phyloP scores from a whole-genome alignment of 53 echinoderm and acorn worm genomes.

The Arbacia lixula region DNA sequence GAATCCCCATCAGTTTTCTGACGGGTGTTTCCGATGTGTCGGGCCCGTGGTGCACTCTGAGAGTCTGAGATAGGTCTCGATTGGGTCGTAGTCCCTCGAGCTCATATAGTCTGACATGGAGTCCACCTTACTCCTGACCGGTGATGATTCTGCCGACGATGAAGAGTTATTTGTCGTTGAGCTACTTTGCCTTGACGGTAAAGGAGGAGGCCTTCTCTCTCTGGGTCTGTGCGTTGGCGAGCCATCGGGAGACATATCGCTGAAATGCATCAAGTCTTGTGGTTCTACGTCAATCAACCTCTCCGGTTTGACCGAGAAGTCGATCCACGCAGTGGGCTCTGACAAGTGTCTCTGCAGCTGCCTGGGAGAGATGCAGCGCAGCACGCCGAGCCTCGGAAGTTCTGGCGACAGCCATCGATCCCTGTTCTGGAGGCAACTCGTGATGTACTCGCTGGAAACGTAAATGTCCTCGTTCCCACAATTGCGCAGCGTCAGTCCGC shows the following conservation, averaged over 20 bases:
- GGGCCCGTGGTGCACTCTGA: constrained; percentile 86
- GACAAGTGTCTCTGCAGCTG: constrained; percentile 54
- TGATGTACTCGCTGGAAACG: constrained; percentile 86
- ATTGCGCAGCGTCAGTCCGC: constrained; percentile 61
- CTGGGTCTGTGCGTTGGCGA: constrained; percentile 28
- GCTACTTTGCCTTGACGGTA: constrained; percentile 26
- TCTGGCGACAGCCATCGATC: constrained; percentile 43
- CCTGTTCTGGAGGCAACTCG: constrained; percentile 62
- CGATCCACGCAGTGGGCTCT: constrained; percentile 49
- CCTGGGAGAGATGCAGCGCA: constrained; percentile 35
- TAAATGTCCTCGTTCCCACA: constrained; percentile 68
- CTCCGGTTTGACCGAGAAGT: constrained; percentile 55
- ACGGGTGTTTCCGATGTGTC: constrained; percentile 7
- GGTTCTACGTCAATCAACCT: constrained; percentile 46
- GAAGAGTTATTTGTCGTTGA: constrained; percentile 14
- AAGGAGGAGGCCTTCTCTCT: neutral
- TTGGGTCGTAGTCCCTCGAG: constrained; percentile 75
- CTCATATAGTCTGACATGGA: constrained; percentile 47
- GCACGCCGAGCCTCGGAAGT: constrained; percentile 29
- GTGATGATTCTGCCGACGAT: constrained; percentile 34
- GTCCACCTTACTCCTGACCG: constrained; percentile 21
- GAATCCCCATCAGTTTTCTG: neutral
- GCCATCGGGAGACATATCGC: constrained; percentile 25
- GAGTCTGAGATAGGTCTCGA: constrained; percentile 85
- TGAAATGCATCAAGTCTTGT: constrained; percentile 49